Evolutionary conservation across 2,113 vertebrate species (phyloP), one percentile per base, ranked within the genome.

Genomic region (Strigops habroptila): DNA sequence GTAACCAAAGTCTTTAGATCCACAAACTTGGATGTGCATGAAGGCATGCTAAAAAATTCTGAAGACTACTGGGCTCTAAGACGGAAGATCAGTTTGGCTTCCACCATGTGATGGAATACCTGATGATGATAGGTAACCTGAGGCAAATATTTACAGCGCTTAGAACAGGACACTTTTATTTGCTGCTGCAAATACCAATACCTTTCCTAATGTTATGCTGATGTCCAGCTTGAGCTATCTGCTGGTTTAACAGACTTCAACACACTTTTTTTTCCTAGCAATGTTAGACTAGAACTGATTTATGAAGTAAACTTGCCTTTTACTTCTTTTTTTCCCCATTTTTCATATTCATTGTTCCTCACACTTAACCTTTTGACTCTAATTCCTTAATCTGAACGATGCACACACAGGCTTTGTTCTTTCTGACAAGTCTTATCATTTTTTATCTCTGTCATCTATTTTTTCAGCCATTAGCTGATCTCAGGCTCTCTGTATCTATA

Each of bases 331-430:
- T 97, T 94, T 39, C 86, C 80, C 94, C 94, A 97, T 98, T 97
- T 98, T 97, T 98, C 97, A 98, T 98, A 97, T 97, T 97, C 98
- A 97, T 97, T 98, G 97, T 97, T 97, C 93, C 87, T 97, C 96
- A 94, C 97, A 98, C 97, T 98, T 98, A 98, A 98, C 98, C 98
- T 97, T 94, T 91, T 95, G 97, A 97, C 97, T 98, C 95, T 95
- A 97, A 97, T 97, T 97, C 96, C 97, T 98, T 98, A 97, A 98
- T 96, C 96, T 97, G 97, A 96, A 96, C 96, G 97, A 98, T 97
- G 97, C 92, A 96, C 95, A 98, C 95, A 96, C 63, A 95, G 93
- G 88, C 98, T 98, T 98, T 98, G 98, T 98, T 98, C 98, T 98
- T 97, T 95, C 74, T 98, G 98, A 98, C 97, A 97, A 90, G 94